Evolutionary conservation across 1,140 invertebrate genomes (phyloP).

Genomic region (Scaptomyza hsui): DNA sequence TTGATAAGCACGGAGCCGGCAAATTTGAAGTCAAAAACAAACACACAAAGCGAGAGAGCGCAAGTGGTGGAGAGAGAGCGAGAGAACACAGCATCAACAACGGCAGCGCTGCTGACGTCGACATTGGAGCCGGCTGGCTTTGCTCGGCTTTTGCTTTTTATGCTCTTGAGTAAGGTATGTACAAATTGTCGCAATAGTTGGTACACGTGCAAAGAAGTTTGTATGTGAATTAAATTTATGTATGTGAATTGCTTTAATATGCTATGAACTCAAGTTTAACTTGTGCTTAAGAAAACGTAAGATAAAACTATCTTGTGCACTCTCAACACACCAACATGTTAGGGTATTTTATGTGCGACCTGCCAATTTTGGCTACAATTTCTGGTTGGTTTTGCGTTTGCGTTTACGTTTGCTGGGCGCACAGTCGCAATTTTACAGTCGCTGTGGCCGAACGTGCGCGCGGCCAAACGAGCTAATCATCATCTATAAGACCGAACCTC

Average conservation of each 20-base stretch:
- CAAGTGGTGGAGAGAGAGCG: background rate
- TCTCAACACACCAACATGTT: background rate
- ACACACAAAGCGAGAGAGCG: conserved; percentile 7
- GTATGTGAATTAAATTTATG: too few relatives aligned
- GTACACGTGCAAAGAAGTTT: too few relatives aligned
- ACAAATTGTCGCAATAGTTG: background rate
- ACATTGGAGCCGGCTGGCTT: conserved; percentile 44
- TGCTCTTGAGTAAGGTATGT: conserved; percentile 7
- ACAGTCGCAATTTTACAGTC: conserved; percentile 78
- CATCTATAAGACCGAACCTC: conserved; percentile 13
- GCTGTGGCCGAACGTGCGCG: conserved; percentile 60
- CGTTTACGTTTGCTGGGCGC: conserved; percentile 47
- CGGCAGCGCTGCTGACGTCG: conserved; percentile 32
- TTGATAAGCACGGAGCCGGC: conserved; percentile 46
- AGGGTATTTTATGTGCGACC: conserved; percentile 30
- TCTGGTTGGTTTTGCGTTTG: conserved; percentile 51
- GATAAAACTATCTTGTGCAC: background rate
- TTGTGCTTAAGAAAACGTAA: too few relatives aligned
- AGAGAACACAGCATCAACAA: conserved; percentile 44
- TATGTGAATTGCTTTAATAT: too few relatives aligned
- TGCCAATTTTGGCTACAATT: conserved; percentile 11
- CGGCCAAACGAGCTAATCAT: conserved; percentile 50
- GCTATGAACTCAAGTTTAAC: too few relatives aligned
- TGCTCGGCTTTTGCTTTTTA: conserved; percentile 34
- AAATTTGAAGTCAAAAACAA: conserved; percentile 39